A percentile compares a stretch with the other conserved stretches of the same genome.
These are phyloP conservation scores for Mobula birostris DNA, from an alignment of 2,113 vertebrate species.

Conservation along the genomic window DNA sequence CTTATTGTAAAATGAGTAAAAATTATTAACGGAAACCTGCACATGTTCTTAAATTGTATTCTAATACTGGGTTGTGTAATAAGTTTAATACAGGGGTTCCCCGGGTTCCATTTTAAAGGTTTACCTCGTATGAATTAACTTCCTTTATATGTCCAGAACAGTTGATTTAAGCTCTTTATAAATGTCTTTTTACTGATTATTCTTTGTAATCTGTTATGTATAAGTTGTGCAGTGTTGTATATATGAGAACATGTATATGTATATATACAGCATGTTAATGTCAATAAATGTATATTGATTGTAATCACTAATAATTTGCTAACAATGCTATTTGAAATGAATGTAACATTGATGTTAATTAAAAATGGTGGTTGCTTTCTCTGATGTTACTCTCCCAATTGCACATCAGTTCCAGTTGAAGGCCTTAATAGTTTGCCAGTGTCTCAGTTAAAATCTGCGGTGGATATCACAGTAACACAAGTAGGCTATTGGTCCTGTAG, in stretches of 20 bases:
- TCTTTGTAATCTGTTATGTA: constrained; percentile 44
- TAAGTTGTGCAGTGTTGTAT: constrained; percentile 50
- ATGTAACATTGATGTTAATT: background rate
- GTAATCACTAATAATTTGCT: constrained; percentile 8
- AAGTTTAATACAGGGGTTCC: background rate
- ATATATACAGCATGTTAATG: constrained; percentile 52
- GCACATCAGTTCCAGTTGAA: too few species aligned
- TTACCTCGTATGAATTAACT: background rate
- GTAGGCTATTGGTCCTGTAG: too few species aligned
- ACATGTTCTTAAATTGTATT: constrained; percentile 6
- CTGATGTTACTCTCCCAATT: too few species aligned
- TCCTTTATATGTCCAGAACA: background rate
- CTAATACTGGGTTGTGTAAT: constrained; percentile 11
- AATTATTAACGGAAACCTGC: background rate
- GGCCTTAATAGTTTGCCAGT: too few species aligned
- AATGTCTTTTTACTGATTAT: constrained; percentile 35
- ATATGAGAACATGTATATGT: constrained; percentile 48
- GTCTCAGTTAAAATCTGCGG: too few species aligned
- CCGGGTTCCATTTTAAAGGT: background rate
- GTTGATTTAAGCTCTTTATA: background rate
- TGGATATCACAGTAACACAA: too few species aligned
- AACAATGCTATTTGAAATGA: background rate
- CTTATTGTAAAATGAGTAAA: constrained; percentile 3
- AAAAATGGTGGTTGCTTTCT: background rate
- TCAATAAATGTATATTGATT: constrained; percentile 45